phyloP scores from a whole-genome alignment of 30 jellyfish, hydroid and myxozoan species.

The Catostylus mosaicus region DNA sequence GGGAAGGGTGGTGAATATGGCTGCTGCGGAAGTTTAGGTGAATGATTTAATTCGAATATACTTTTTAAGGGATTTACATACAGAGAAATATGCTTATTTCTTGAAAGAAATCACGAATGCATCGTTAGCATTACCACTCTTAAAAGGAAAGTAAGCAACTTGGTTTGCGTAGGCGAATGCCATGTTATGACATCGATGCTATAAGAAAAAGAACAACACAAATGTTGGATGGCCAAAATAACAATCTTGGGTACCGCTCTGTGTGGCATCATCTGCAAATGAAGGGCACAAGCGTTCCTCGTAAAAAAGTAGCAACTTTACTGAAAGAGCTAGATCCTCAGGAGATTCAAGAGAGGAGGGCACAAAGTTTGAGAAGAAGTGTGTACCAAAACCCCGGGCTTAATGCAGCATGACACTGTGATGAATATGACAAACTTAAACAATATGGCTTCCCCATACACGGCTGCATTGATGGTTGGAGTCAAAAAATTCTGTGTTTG shows the following conservation, averaged over 20 bases:
- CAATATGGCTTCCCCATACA: slow-evolving; percentile 44
- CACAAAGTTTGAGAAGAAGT: slow-evolving; percentile 26
- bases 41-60: slow-evolving; percentile 29
- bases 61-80: slow-evolving; percentile 12
- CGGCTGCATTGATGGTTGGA: slow-evolving; percentile 31
- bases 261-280: slow-evolving; percentile 31
- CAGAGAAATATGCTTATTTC: slow-evolving; percentile 22
- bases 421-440: slow-evolving; percentile 28
- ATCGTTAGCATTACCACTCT: slow-evolving; percentile 1
- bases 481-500: slow-evolving; percentile 12
- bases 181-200: slow-evolving; percentile 25
- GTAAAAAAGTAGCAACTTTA: slow-evolving; percentile 6
- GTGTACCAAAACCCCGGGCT: slow-evolving; percentile 32
- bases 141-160: slow-evolving; percentile 22
- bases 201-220: slow-evolving; percentile 6
- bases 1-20: no score
- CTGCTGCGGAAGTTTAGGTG: no score
- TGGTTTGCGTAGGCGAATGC: slow-evolving; percentile 34
- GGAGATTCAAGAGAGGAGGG: slow-evolving; percentile 15
- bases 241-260: slow-evolving; percentile 33
- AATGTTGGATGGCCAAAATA: slow-evolving; percentile 31
- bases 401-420: slow-evolving; percentile 42
- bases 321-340: slow-evolving; percentile 27
- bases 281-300: slow-evolving; percentile 36
- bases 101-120: slow-evolving; percentile 19